Percentiles rank a stretch among this genome's conserved stretches.
These are phyloP conservation scores for Cavia aperea DNA, from an alignment of 2,113 vertebrate genomes.

Conservation along the genomic window DNA sequence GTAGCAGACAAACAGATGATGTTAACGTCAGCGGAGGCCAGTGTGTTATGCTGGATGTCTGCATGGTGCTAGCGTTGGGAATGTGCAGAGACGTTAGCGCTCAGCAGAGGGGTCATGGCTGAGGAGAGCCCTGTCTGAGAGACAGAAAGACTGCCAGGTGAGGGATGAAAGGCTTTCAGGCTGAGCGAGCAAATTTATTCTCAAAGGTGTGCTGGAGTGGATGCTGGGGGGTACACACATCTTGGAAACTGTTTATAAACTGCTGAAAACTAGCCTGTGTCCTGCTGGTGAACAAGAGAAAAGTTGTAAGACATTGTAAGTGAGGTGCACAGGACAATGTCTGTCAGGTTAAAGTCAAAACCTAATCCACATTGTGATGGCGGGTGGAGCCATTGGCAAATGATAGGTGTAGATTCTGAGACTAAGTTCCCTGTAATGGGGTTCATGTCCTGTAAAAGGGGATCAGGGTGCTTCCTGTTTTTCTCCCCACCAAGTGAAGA, in stretches of 20 bases:
- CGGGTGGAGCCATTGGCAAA: too few relatives aligned
- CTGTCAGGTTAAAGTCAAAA: rapidly evolving
- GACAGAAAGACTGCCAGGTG: not conserved
- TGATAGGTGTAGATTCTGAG: not conserved
- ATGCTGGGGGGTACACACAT: rapidly evolving
- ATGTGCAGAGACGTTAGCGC: not conserved
- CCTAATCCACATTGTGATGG: not conserved
- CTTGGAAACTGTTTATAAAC: not conserved
- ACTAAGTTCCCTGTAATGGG: too few relatives aligned
- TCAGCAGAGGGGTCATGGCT: not conserved
- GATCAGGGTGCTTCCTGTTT: not conserved
- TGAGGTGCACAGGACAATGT: rapidly evolving
- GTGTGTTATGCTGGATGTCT: not conserved
- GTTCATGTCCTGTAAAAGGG: too few relatives aligned
- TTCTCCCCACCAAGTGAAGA: not conserved
- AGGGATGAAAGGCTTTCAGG: too few relatives aligned
- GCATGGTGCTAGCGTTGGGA: not conserved
- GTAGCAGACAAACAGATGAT: rapidly evolving
- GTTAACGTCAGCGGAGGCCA: too few relatives aligned
- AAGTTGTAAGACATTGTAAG: too few relatives aligned
- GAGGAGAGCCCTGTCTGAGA: not conserved
- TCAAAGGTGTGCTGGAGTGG: not conserved
- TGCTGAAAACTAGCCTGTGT: too few relatives aligned
- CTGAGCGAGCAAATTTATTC: not conserved
- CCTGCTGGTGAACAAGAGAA: rapidly evolving